These are phyloP conservation scores for Phrynocephalus guinanensis DNA, from an alignment of 2,797 vertebrate species.

Conservation along the genomic window DNA sequence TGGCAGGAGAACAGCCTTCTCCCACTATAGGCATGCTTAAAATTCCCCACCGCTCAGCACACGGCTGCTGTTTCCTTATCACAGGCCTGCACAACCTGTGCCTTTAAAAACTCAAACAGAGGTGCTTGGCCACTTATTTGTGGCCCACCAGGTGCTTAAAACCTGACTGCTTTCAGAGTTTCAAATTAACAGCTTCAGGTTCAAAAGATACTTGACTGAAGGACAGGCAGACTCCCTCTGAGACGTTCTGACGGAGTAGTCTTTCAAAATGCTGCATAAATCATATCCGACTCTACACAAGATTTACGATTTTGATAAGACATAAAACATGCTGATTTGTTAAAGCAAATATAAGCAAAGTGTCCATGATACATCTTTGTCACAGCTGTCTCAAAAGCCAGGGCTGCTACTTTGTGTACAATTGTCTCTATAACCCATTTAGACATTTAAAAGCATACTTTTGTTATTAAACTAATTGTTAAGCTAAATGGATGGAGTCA, in stretches of 20 bases:
- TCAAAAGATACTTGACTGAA: background rate
- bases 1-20: background rate
- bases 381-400: background rate
- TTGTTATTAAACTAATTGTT: slow-evolving; percentile 13
- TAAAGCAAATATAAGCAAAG: slow-evolving; percentile 5
- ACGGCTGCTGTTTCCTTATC: slow-evolving; percentile 7
- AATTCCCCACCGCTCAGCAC: background rate
- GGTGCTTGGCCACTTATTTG: background rate
- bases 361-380: background rate
- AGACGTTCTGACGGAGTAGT: background rate
- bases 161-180: background rate
- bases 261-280: background rate
- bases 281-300: background rate
- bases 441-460: slow-evolving; percentile 10
- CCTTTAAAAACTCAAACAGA: background rate
- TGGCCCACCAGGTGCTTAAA: background rate
- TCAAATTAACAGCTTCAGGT: background rate
- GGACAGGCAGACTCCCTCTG: background rate
- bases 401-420: slow-evolving; percentile 13
- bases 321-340: background rate
- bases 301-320: background rate
- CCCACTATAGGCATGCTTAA: background rate
- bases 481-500: background rate
- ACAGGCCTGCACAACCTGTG: background rate
- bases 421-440: background rate